Evolutionary conservation across 2,113 vertebrate species (phyloP).

Genomic region (Calidris pugnax): DNA sequence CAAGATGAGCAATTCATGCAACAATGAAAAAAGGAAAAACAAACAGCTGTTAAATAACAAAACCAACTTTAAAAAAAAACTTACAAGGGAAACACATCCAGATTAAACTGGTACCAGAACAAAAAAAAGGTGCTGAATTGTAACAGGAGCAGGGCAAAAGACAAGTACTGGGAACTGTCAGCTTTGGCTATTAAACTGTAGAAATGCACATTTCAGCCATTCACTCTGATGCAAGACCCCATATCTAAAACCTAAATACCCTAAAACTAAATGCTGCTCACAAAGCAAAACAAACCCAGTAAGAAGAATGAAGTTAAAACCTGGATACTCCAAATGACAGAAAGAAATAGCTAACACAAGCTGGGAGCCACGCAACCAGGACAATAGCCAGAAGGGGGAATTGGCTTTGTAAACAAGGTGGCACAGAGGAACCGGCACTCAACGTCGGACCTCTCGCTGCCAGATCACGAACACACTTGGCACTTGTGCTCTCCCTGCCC

Average conservation of each 20-base stretch:
- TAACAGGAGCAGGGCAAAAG: not conserved
- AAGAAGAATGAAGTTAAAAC: not conserved
- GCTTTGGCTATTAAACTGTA: not conserved
- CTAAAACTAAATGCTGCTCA: not conserved
- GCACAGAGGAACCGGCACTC: not conserved
- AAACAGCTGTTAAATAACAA: not conserved
- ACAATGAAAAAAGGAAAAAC: fast-evolving
- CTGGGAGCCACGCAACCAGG: not conserved
- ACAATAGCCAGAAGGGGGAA: not conserved
- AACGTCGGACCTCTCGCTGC: not conserved
- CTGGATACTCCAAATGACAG: not conserved
- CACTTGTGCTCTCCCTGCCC: not conserved
- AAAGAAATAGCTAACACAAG: not conserved
- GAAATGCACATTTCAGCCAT: not conserved
- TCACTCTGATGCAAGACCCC: fast-evolving
- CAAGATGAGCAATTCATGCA: not conserved
- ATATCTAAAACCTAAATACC: not conserved
- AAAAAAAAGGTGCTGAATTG: not conserved
- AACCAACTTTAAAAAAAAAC: not conserved
- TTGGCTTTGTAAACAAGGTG: not conserved
- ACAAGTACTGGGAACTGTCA: not conserved
- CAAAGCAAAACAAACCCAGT: not conserved
- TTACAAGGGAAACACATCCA: not conserved
- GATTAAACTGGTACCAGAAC: not conserved
- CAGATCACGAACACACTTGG: not conserved